Conservation (phyloP, 2,113 vertebrate species). For the Eulemur macaco region DNA sequence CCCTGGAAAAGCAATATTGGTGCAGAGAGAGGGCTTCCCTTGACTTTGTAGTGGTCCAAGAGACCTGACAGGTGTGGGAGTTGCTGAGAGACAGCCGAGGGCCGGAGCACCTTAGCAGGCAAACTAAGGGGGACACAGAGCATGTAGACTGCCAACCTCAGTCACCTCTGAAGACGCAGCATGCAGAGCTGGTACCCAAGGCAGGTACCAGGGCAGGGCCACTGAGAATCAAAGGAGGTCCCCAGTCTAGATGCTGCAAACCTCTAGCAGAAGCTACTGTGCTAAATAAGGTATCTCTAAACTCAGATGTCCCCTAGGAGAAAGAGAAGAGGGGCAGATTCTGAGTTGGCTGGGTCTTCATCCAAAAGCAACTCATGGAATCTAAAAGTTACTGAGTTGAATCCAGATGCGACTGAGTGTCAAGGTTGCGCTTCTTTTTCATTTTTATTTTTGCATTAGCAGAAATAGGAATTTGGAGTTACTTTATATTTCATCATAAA, state of each 20-base stretch:
- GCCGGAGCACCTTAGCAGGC: background rate
- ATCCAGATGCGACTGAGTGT: background rate
- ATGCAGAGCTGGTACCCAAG: background rate
- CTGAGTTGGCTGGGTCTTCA: background rate
- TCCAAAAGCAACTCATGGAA: background rate
- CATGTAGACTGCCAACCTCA: background rate
- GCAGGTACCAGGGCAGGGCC: background rate
- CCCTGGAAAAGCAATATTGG: background rate
- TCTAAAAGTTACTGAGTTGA: background rate
- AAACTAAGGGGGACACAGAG: background rate
- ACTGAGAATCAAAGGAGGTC: background rate
- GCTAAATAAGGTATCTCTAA: background rate
- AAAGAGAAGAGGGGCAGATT: background rate
- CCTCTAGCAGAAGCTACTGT: background rate
- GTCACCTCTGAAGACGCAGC: background rate
- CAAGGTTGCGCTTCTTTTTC: background rate
- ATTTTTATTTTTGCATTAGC: background rate
- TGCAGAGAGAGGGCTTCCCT: background rate
- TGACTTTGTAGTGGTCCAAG: background rate
- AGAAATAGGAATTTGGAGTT: background rate
- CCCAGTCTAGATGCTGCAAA: background rate
- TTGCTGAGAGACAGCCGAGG: background rate
- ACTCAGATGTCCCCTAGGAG: background rate
- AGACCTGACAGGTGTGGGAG: background rate
- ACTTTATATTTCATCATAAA: background rate